phyloP scores from a whole-genome alignment of 2,888 invertebrate species.

The Rhaphigaster nebulosa region DNA sequence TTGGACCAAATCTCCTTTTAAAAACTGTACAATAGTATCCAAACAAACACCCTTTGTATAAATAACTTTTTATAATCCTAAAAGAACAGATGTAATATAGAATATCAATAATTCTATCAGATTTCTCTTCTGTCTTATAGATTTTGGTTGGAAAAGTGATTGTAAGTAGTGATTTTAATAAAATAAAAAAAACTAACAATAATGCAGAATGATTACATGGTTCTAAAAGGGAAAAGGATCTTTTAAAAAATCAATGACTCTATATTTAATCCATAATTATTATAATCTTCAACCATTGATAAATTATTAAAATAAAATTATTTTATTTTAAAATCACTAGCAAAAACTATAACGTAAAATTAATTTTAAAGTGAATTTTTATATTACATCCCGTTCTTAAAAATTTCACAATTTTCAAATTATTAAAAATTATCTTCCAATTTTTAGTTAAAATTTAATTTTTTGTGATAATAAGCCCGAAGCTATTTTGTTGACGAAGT shows the following conservation, averaged over 20 bases:
- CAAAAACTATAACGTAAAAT: neutral
- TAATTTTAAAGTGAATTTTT: neutral
- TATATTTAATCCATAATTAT: neutral
- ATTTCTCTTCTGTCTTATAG: neutral
- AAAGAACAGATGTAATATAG: constrained; percentile 32
- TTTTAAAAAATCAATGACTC: neutral
- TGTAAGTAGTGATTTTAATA: neutral
- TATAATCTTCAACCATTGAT: neutral
- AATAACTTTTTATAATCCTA: constrained; percentile 32
- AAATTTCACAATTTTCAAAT: constrained; percentile 1
- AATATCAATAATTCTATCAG: neutral
- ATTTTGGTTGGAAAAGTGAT: neutral
- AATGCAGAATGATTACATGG: neutral
- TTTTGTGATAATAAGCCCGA: neutral
- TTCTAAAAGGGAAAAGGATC: neutral
- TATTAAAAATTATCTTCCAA: neutral
- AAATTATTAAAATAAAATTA: neutral
- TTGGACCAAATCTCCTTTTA: constrained; percentile 46
- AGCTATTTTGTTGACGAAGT: neutral
- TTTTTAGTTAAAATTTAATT: constrained; percentile 21
- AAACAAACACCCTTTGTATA: constrained; percentile 22
- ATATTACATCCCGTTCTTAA: constrained; percentile 7
- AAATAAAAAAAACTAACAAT: neutral
- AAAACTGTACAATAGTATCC: constrained; percentile 25
- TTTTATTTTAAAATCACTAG: neutral